A percentile compares a stretch with the other conserved stretches of the same genome.
Conservation (phyloP, 2,888 invertebrate species). For the Xylocampa areola region DNA sequence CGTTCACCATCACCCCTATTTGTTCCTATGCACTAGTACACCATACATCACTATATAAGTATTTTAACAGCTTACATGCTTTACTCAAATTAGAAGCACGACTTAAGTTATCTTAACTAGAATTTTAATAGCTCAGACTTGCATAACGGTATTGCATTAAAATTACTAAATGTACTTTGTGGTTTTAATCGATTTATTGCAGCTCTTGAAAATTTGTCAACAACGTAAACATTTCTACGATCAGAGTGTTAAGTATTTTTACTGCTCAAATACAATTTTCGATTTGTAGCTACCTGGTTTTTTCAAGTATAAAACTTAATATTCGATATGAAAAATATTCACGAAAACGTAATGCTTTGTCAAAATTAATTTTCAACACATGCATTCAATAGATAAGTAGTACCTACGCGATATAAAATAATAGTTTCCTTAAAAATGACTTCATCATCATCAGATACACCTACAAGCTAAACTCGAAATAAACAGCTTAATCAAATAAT, state of each 20-base stretch:
- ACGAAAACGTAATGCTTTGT: no score
- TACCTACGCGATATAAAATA: no score
- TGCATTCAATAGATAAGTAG: no score
- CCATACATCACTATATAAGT: slow-evolving; percentile 71
- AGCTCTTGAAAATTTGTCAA: slow-evolving; percentile 54
- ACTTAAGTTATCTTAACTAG: slow-evolving; percentile 77
- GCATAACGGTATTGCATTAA: slow-evolving; percentile 60
- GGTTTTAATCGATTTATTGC: slow-evolving; percentile 50
- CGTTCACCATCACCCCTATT: slow-evolving; percentile 63
- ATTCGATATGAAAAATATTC: no score
- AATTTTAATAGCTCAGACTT: slow-evolving; percentile 73
- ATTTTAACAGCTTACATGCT: slow-evolving; percentile 66
- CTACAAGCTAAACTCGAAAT: no score
- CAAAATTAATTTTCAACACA: no score
- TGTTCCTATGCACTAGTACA: slow-evolving; percentile 61
- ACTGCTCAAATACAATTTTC: not conserved
- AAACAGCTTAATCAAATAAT: no score
- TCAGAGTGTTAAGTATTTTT: slow-evolving; percentile 26
- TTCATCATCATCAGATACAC: no score
- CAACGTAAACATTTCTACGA: slow-evolving; percentile 43
- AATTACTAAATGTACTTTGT: slow-evolving; percentile 50
- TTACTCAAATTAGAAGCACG: slow-evolving; percentile 81
- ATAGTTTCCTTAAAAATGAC: no score
- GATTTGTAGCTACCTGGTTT: no score
- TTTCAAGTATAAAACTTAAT: no score